Base-by-base conservation (phyloP, 37 sponge, comb jelly and placozoan genomes). In the Ephydatia muelleri region DNA sequence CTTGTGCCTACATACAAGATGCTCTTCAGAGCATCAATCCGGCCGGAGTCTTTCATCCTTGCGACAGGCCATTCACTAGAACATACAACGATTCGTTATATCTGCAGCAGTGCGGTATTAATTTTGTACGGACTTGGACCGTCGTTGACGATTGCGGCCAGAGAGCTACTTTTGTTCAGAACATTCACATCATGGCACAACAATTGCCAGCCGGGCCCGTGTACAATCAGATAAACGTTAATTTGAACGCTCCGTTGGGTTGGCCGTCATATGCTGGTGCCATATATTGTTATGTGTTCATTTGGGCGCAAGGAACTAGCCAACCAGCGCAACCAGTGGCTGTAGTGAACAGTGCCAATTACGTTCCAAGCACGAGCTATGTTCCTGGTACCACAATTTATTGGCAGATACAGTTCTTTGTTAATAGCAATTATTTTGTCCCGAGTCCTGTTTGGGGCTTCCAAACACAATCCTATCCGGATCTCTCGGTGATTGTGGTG, bases 251-350 rank as follows among this genome's bases (percentile, higher is more conserved):
- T 27, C 68, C 47, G 8, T 69, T 84, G 65, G 25, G 0, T 2
- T 84, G 85, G 85, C 85, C 85, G 4, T 77, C 76, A 36, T 84
- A 67, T 76, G 68, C 77, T 38, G 85, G 85, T 47, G 85, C 77
- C 5, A 39, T 21, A 23, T 67, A 77, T 47, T 84, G 68, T 36
- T 25, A 77, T 38, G 78, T 84, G 31, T 84, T 38, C 77, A 47
- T 84, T 2, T 84, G 85, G 85, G 22, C 4, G 32, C 67, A 38
- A 77, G 85, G 85, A 6, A 77, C 77, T 29, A 30, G n/a, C 14
- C 32, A 47, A 13, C 77, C 85, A 84, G 13, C 28, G 0, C 35
- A 65, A 73, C 83, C 83, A 57, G 64, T 28, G 23, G 32, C 66
- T 64, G 75, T 74, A 32, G 23, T 29, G 0, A 74, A 21, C 23